A percentile compares a stretch with the other conserved stretches of the same genome.
Conservation (phyloP, 2,797 vertebrate species). For the Enteromius afrohamiltoni region DNA sequence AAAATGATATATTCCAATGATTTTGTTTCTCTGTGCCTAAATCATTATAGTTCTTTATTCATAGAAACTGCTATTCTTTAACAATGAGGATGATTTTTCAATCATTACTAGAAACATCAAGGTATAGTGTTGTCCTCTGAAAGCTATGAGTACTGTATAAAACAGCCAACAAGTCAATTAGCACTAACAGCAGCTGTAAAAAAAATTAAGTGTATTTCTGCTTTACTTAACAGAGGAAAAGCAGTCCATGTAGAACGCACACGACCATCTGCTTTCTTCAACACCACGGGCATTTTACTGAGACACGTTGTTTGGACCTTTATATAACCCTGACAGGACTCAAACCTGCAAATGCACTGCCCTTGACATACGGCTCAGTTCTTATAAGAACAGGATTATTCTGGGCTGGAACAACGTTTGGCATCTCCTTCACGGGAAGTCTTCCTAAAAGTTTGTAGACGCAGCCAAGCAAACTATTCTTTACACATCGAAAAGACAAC, state of each 20-base stretch:
- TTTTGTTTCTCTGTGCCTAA: too few species aligned
- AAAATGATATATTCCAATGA: too few species aligned
- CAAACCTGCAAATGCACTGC: slow-evolving; percentile 1
- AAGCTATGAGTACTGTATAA: background rate
- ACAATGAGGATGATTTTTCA: background rate
- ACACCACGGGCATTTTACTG: slow-evolving; percentile 10
- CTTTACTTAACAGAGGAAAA: slow-evolving; percentile 41
- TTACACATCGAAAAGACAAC: slow-evolving; percentile 6
- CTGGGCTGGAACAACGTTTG: background rate
- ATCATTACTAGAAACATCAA: background rate
- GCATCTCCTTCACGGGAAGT: slow-evolving; percentile 4
- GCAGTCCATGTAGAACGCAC: slow-evolving; percentile 15
- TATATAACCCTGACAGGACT: slow-evolving; percentile 25
- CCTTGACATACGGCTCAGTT: background rate
- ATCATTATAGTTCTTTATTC: too few species aligned
- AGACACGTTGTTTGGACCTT: slow-evolving; percentile 1
- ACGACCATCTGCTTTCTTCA: slow-evolving; percentile 41
- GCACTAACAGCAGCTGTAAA: background rate
- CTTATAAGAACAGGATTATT: slow-evolving; percentile 21
- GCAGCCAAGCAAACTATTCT: slow-evolving; percentile 25
- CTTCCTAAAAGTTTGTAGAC: slow-evolving; percentile 15
- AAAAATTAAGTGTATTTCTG: slow-evolving; percentile 21
- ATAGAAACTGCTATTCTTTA: too few species aligned
- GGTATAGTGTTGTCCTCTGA: background rate
- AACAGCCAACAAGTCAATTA: slow-evolving; percentile 24